Evolutionary conservation across 2,113 vertebrate species (phyloP).

Genomic region (Embiotoca jacksoni): DNA sequence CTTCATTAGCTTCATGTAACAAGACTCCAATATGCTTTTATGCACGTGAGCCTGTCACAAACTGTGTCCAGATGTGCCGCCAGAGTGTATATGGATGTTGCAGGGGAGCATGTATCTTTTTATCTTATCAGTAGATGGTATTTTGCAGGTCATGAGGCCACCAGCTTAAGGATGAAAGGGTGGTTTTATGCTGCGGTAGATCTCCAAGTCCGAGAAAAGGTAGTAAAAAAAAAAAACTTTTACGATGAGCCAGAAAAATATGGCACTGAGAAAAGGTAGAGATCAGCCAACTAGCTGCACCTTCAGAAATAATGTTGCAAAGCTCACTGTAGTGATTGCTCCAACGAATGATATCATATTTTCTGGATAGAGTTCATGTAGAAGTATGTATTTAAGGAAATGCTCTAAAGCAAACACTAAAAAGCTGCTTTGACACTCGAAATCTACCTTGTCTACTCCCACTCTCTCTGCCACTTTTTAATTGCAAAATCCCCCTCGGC

Average conservation of each 20-base stretch:
- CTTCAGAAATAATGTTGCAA: neutral
- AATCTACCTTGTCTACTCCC: constrained; percentile 42
- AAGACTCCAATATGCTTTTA: neutral
- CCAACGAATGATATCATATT: neutral
- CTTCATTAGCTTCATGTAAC: constrained; percentile 30
- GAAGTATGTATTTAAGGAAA: constrained; percentile 10
- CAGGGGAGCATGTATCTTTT: constrained; percentile 26
- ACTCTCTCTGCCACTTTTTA: constrained; percentile 39
- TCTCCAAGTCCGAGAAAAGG: constrained; percentile 24
- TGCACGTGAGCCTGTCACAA: constrained; percentile 25
- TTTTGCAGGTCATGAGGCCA: constrained; percentile 53
- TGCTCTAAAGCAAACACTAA: neutral
- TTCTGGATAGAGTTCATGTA: neutral
- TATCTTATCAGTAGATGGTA: constrained; percentile 58
- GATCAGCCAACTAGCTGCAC: neutral
- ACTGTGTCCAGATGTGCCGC: constrained; percentile 15
- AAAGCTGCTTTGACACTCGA: constrained; percentile 38
- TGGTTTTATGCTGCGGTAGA: constrained; percentile 24
- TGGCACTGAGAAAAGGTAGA: neutral
- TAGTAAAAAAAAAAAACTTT: constrained; percentile 44
- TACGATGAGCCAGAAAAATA: neutral
- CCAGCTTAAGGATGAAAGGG: constrained; percentile 44
- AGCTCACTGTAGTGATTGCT: neutral
- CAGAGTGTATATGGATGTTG: neutral
- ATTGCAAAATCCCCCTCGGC: constrained; percentile 49